These are phyloP conservation scores for Andrena marginata DNA, from an alignment of 2,888 invertebrate species.

Conservation along the genomic window DNA sequence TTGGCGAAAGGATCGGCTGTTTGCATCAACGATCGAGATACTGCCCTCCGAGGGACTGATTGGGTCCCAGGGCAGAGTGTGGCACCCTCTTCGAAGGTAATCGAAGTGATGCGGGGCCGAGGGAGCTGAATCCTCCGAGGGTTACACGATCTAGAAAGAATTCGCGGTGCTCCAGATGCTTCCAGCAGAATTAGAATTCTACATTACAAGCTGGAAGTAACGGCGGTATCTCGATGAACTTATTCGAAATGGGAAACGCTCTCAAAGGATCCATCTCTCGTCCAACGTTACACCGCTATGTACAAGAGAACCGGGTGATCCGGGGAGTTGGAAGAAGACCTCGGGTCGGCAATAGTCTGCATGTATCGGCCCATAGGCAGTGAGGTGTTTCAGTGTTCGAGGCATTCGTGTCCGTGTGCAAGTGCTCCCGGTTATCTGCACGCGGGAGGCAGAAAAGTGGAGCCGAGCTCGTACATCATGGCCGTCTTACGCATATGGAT, in stretches of 20 bases:
- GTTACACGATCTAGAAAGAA: background rate
- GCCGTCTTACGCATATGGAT: slow-evolving; percentile 27
- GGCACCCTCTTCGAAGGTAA: background rate
- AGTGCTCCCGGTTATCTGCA: slow-evolving; percentile 13
- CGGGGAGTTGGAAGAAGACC: background rate
- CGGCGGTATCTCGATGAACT: no score
- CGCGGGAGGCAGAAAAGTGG: slow-evolving; percentile 35
- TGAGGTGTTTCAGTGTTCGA: slow-evolving; percentile 1
- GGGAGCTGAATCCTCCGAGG: background rate
- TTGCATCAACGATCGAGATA: slow-evolving; percentile 3
- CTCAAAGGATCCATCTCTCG: no score
- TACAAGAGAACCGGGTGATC: background rate
- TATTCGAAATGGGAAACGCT: no score
- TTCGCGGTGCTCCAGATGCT: no score
- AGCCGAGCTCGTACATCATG: slow-evolving; percentile 55
- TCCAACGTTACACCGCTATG: background rate
- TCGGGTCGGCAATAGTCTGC: background rate
- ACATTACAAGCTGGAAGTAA: no score
- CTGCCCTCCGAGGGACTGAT: background rate
- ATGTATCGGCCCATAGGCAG: background rate
- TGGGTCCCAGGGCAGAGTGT: background rate
- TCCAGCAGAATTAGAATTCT: no score
- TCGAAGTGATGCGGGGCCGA: background rate
- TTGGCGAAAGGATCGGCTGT: background rate
- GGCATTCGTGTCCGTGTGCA: background rate